A percentile compares a stretch with the other conserved stretches of the same genome.
Conservation (phyloP, 2,888 invertebrate species). For the Polia nebulosa region DNA sequence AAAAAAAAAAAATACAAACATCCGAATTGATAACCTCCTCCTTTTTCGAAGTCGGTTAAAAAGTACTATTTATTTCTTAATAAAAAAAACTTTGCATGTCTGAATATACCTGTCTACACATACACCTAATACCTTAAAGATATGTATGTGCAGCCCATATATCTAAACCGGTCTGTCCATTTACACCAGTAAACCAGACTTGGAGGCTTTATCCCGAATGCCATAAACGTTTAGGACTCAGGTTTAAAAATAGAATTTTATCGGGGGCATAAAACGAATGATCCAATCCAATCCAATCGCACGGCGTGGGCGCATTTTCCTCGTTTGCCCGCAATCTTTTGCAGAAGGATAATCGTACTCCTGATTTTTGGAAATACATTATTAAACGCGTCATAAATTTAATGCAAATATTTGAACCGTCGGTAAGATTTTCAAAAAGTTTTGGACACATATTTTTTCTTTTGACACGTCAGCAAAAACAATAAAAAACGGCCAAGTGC, state of each 20-base stretch:
- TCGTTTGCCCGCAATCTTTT: conserved; percentile 4
- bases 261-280: conserved; percentile 28
- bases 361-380: background rate
- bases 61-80: too few species aligned
- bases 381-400: background rate
- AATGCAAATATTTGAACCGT: background rate
- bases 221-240: conserved; percentile 47
- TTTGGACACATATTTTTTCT: too few species aligned
- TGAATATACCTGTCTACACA: too few species aligned
- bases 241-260: conserved; percentile 59
- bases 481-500: too few species aligned
- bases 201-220: conserved; percentile 23
- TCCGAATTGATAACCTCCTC: too few species aligned
- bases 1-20: too few species aligned
- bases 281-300: conserved; percentile 25
- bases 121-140: background rate
- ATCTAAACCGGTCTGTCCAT: conserved; percentile 20
- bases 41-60: too few species aligned
- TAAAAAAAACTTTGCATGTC: too few species aligned
- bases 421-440: too few species aligned
- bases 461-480: too few species aligned
- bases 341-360: conserved; percentile 5
- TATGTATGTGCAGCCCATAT: background rate
- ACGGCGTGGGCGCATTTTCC: conserved; percentile 11
- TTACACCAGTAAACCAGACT: conserved; percentile 8